Percentiles rank a stretch among this genome's conserved stretches.
These are phyloP conservation scores for Zoanthus sociatus DNA, from an alignment of 92 coral and sea anemone species.

Conservation along the genomic window DNA sequence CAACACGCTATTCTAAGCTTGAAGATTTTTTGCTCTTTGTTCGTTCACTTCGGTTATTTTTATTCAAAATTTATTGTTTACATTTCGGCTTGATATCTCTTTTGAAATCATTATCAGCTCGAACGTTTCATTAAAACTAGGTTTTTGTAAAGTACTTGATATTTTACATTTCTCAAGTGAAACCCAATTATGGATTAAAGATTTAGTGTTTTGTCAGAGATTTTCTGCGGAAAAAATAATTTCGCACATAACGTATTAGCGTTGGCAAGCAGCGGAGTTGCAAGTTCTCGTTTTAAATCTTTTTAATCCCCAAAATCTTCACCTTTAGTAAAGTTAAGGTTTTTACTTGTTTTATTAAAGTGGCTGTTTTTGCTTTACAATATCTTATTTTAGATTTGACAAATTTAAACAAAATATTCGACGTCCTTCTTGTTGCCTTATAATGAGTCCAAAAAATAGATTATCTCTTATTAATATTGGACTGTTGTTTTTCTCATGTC, in stretches of 20 bases:
- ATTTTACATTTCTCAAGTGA: conserved; percentile 13
- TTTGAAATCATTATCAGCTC: conserved; percentile 6
- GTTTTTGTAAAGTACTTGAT: conserved; percentile 32
- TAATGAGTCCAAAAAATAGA: background rate
- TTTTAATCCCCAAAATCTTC: background rate
- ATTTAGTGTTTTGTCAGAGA: background rate
- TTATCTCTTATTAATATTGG: background rate
- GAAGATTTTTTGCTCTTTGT: conserved; percentile 18
- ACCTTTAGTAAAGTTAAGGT: background rate
- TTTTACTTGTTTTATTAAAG: background rate
- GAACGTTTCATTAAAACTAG: conserved; percentile 7
- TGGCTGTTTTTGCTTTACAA: background rate
- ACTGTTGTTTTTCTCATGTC: background rate
- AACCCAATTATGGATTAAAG: conserved; percentile 2
- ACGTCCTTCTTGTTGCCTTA: background rate
- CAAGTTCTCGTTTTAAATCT: background rate
- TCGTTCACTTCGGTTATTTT: conserved; percentile 40
- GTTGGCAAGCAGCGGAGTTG: conserved; percentile 2
- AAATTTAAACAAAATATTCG: background rate
- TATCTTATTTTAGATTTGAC: background rate
- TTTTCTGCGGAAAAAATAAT: background rate
- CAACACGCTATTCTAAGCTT: conserved; percentile 13
- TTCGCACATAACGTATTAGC: background rate
- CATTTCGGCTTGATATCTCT: conserved; percentile 37
- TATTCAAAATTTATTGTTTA: conserved; percentile 60